Evolutionary conservation across 2,888 invertebrate species (phyloP), one percentile per base, ranked within the genome.

Genomic region (Cheilosia grossa): DNA sequence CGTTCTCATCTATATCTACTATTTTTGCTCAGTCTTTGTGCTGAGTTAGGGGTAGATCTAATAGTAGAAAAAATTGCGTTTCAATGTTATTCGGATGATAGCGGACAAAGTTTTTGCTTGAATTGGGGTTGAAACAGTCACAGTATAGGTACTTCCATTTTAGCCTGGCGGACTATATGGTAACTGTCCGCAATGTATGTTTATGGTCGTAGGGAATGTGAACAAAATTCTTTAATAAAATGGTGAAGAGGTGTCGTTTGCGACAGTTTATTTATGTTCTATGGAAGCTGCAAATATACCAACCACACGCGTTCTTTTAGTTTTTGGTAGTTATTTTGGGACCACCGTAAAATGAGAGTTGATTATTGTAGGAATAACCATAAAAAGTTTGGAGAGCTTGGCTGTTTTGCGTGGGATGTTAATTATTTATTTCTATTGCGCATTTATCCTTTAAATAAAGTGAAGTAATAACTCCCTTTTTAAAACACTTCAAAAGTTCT

Each of bases 61-160:
- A 17, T 17, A 17, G 21, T 49, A 54, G 63, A 56, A 73, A 44
- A 17, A 73, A 63, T 63, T 63, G 54, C 63, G 42, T 59, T 59
- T 40, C 61, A 15, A 40, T 63, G 61, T 49, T 53, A n/a, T 19
- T 69, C 13, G 27, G 10, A 13, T n/a, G 24, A 73, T 73, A 63
- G 64, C 44, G 47, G 63, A 73, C 13, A 72, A 72, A 63, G 63
- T 56, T 73, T 63, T 73, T 64, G 63, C 63, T 63, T 63, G 44
- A 64, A 73, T 73, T 54, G 63, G 24, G 17, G 19, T 10, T 37
- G 13, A 37, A 10, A 17, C 5, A 17, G 44, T 63, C 47, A 33
- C 44, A 47, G 63, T n/a, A n/a, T n/a, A 47, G 30, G 30, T 63
- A 73, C 6, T 30, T 24, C 63, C 19, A 6, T 19, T 17, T 21